A percentile compares a stretch with the other conserved stretches of the same genome.
Evolutionary conservation across 2,113 vertebrate species (phyloP).

Genomic region (Poeciliopsis retropinna): DNA sequence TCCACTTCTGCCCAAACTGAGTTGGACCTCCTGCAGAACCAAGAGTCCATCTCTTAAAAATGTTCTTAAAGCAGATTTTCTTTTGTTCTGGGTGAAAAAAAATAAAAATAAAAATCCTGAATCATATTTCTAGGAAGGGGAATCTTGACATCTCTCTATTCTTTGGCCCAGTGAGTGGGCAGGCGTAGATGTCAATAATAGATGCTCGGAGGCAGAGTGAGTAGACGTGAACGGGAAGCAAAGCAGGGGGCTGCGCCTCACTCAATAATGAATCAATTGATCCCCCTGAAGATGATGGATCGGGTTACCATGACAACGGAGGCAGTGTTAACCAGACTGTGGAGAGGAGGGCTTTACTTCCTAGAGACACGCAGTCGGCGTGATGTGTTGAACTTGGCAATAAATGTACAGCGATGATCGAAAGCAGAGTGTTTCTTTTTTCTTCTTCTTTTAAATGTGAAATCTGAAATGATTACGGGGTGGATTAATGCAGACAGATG

Average conservation of each 20-base stretch:
- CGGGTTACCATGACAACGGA: constrained; percentile 76
- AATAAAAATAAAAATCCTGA: constrained; percentile 9
- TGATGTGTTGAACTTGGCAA: constrained; percentile 28
- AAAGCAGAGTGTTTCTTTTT: not conserved
- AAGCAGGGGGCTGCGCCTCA: constrained; percentile 67
- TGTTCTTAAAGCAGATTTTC: not conserved
- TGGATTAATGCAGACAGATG: constrained; percentile 26
- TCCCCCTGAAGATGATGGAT: constrained; percentile 75
- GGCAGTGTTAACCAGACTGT: constrained; percentile 64
- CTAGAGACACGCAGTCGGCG: constrained; percentile 25
- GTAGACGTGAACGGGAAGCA: constrained; percentile 77
- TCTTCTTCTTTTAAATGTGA: not conserved
- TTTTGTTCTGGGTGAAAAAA: not conserved
- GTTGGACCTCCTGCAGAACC: not conserved
- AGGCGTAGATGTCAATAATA: constrained; percentile 71
- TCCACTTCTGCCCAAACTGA: not conserved
- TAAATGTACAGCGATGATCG: constrained; percentile 19
- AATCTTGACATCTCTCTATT: constrained; percentile 59
- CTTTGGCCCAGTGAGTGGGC: constrained; percentile 66
- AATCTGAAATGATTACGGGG: constrained; percentile 24
- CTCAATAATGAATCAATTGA: constrained; percentile 82
- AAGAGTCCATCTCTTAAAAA: not conserved
- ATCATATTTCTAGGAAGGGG: constrained; percentile 38
- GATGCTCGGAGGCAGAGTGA: constrained; percentile 70
- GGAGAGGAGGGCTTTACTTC: constrained; percentile 49